Conservation (phyloP, 2,113 vertebrate species). For the Trichomycterus rosablanca region DNA sequence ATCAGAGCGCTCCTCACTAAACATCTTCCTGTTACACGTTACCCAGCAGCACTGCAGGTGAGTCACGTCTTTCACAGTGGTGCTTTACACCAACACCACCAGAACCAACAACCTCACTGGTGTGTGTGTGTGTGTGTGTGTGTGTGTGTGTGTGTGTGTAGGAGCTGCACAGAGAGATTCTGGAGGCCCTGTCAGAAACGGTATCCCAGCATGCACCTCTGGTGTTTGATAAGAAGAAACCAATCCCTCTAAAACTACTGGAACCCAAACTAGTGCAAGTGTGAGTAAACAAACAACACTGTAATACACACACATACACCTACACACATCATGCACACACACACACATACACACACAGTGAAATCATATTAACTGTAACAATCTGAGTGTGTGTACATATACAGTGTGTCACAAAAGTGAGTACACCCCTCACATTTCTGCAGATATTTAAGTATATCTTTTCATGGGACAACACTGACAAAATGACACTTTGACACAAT, state of each 20-base stretch:
- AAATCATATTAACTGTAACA: no score
- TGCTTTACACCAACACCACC: background rate
- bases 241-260: constrained; percentile 82
- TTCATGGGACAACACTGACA: no score
- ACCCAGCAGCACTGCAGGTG: constrained; percentile 76
- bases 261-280: constrained; percentile 90
- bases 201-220: constrained; percentile 55
- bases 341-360: no score
- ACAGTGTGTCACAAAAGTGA: no score
- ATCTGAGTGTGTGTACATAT: no score
- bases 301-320: background rate
- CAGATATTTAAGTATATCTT: no score
- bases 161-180: constrained; percentile 66
- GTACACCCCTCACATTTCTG: no score
- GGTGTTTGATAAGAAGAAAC: constrained; percentile 85
- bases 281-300: constrained; percentile 66
- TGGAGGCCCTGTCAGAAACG: constrained; percentile 62
- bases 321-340: no score
- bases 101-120: no score
- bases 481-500: no score
- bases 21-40: constrained; percentile 56
- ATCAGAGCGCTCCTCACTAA: constrained; percentile 68
- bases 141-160: constrained; percentile 47
- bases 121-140: background rate
- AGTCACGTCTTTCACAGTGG: constrained; percentile 7